These are phyloP conservation scores for Zaprionus obscuricornis DNA, from an alignment of 2,888 invertebrate genomes.

Conservation along the genomic window DNA sequence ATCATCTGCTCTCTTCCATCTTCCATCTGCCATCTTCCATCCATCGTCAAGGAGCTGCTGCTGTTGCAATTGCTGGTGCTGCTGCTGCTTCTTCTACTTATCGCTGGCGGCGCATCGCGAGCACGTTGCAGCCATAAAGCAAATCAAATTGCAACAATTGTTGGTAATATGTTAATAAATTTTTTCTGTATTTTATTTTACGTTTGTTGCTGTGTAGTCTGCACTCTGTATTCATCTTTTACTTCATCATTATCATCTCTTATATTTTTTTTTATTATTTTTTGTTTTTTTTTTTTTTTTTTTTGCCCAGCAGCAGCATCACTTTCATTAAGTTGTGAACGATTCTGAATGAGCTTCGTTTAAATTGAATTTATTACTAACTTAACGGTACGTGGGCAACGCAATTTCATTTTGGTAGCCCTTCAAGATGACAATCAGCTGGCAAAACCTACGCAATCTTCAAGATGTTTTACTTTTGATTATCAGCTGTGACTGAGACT, in stretches of 20 bases:
- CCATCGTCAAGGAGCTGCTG: conserved; percentile 30
- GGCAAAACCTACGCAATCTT: conserved; percentile 40
- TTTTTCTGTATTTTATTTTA: conserved; percentile 28
- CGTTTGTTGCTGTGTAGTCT: too few species aligned
- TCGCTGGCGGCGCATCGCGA: conserved; percentile 64
- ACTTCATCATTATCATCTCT: too few species aligned
- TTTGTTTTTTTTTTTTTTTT: too few species aligned
- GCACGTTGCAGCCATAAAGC: conserved; percentile 71
- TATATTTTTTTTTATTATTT: too few species aligned
- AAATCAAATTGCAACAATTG: conserved; percentile 79
- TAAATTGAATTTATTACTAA: conserved; percentile 58
- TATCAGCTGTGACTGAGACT: conserved; percentile 31
- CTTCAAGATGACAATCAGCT: conserved; percentile 27
- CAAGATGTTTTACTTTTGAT: conserved; percentile 41
- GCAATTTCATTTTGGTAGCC: conserved; percentile 35
- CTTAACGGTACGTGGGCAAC: conserved; percentile 14
- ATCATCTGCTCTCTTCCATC: conserved; percentile 17
- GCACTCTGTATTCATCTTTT: too few species aligned
- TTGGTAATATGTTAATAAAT: conserved; percentile 78
- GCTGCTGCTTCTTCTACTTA: conserved; percentile 52
- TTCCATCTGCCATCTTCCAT: too few species aligned
- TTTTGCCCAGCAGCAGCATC: conserved; percentile 44
- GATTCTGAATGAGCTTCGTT: conserved; percentile 55
- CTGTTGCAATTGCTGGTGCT: conserved; percentile 25
- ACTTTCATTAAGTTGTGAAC: conserved; percentile 63